A percentile compares a stretch with the other conserved stretches of the same genome.
phyloP scores from a whole-genome alignment of 1,140 invertebrate species.

The Ooceraea biroi region DNA sequence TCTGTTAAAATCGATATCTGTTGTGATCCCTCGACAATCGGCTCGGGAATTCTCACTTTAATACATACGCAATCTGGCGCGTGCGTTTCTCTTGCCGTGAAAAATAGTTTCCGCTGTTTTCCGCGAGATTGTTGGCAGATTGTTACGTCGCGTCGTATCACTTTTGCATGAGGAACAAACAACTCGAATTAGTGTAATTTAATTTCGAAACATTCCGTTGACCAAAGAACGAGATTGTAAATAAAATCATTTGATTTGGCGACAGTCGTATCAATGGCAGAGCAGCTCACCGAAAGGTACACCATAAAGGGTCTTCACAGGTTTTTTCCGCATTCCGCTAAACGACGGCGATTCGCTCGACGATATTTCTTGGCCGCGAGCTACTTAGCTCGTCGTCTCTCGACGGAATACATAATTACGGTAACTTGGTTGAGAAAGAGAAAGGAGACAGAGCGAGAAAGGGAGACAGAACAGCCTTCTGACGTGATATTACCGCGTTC shows the following conservation, averaged over 20 bases:
- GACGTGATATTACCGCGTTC: constrained; percentile 35
- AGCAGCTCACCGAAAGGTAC: too few species aligned
- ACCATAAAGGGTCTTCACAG: background rate
- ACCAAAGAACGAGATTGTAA: background rate
- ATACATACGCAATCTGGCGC: too few species aligned
- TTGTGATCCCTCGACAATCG: background rate
- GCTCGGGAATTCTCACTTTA: background rate
- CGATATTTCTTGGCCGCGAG: constrained; percentile 27
- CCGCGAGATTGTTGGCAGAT: too few species aligned
- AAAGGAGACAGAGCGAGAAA: background rate
- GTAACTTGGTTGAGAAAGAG: background rate
- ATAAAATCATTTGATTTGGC: constrained; percentile 14
- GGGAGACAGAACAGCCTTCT: background rate
- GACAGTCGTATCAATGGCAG: background rate
- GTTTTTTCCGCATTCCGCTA: background rate
- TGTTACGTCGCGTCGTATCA: too few species aligned
- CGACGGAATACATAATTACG: constrained; percentile 50
- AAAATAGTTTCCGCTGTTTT: too few species aligned
- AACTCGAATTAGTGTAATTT: background rate
- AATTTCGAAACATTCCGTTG: background rate
- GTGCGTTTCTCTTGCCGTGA: too few species aligned
- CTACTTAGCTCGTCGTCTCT: constrained; percentile 19
- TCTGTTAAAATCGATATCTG: background rate
- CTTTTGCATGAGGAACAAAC: too few species aligned
- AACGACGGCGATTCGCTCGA: constrained; percentile 18